Evolutionary conservation across 2,888 invertebrate species (phyloP).

Genomic region (Drosophila helvetica): DNA sequence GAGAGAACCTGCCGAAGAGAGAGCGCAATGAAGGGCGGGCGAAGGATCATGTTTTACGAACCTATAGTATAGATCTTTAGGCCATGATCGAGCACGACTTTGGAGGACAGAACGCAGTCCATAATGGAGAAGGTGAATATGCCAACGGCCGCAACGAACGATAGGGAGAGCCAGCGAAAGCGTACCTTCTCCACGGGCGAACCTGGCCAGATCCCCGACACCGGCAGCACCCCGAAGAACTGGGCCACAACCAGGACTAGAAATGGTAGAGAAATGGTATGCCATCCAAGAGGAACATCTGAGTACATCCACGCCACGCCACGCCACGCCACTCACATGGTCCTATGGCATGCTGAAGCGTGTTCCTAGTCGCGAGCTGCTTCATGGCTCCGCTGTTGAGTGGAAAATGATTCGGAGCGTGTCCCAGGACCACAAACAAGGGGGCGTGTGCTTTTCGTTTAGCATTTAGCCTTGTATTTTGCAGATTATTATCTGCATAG

Average conservation of each 20-base stretch:
- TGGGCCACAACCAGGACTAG: constrained; percentile 85
- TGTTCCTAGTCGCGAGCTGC: constrained; percentile 67
- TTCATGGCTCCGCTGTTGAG: constrained; percentile 53
- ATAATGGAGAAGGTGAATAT: constrained; percentile 61
- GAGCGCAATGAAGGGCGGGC: background rate
- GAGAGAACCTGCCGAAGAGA: constrained; percentile 66
- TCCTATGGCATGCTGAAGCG: constrained; percentile 84
- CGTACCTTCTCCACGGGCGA: constrained; percentile 75
- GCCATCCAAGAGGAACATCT: background rate
- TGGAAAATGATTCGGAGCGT: constrained; percentile 30
- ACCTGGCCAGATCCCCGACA: constrained; percentile 84
- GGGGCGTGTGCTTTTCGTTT: constrained; percentile 34
- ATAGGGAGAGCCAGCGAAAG: constrained; percentile 77
- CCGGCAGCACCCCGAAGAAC: constrained; percentile 85
- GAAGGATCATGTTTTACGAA: constrained; percentile 8
- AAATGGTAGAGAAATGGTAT: constrained; percentile 1
- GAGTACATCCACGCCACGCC: constrained; percentile 36
- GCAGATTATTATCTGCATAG: constrained; percentile 50
- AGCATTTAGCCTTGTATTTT: constrained; percentile 39
- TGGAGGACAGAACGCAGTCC: constrained; percentile 68
- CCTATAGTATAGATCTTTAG: constrained; percentile 80
- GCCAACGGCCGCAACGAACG: constrained; percentile 58
- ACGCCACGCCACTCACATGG: constrained; percentile 82
- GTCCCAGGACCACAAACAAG: constrained; percentile 18
- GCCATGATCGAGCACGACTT: constrained; percentile 70